Evolutionary conservation across 2,888 invertebrate species (phyloP), one percentile per base, ranked within the genome.

Genomic region (Tenthredo amoena): DNA sequence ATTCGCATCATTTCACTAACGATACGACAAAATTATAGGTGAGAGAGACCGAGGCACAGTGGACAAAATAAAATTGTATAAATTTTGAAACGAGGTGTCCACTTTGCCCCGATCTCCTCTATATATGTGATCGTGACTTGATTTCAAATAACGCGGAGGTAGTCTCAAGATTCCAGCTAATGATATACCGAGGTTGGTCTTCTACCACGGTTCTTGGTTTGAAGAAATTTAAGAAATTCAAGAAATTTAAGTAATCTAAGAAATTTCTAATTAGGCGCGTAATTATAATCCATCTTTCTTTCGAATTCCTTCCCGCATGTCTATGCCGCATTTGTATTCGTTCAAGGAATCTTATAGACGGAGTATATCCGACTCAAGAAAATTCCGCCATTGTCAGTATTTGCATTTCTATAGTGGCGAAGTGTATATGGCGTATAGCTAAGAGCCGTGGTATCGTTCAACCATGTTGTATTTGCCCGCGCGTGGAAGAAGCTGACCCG

Each of bases 371-470:
- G 37, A 34, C 82, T 43, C 82, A 31, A n/a, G 58, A 88, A 90
- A 90, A 91, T 89, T 89, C 88, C 88, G 85, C 86, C 85, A 84
- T 87, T 87, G 89, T 55, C n/a, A 55, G 55, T 91, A 91, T 92
- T 91, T 91, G 91, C 91, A 92, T 92, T 47, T 91, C 91, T 91
- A 90, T 88, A 65, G 65, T 43, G 18, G 21, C 21, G 90, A 88
- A 86, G 88, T 85, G 88, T 89, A 86, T 87, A 79, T 68, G 77
- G 86, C 86, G 79, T 85, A 62, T 55, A 58, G n/a, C 12, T 62
- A 65, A n/a, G 15, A 26, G 37, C 26, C 47, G 47, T 58, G 18
- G 47, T 82, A 68, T 83, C 40, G 65, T 77, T 55, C 40, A 55
- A 50, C 50, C 65, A 83, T 68, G 83, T 71, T 40, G 37, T 21